Percentiles rank a stretch among this genome's conserved stretches.
These are phyloP conservation scores for Troides aeacus DNA, from an alignment of 2,888 invertebrate genomes.

Conservation along the genomic window DNA sequence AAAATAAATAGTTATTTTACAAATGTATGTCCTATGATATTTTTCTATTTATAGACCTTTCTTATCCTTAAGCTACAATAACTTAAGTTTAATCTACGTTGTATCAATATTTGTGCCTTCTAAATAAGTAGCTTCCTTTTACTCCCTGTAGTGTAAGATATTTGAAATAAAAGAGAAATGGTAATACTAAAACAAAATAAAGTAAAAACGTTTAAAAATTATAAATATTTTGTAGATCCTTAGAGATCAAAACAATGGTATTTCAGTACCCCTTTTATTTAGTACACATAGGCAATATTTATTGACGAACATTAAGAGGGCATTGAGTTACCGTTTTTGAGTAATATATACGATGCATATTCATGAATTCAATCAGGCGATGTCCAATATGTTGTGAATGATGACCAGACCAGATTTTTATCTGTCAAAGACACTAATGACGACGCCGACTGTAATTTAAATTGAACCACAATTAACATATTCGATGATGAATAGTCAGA, in stretches of 20 bases:
- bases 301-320: background rate
- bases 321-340: background rate
- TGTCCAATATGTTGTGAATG: conserved; percentile 5
- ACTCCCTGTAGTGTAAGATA: too few relatives aligned
- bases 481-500: background rate
- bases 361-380: conserved; percentile 7
- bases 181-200: too few relatives aligned
- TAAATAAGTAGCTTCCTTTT: too few relatives aligned
- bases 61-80: too few relatives aligned
- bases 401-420: conserved; percentile 12
- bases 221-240: background rate
- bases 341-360: conserved; percentile 19
- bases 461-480: background rate
- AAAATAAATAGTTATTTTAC: background rate
- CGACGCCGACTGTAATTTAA: background rate
- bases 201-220: background rate
- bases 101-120: too few relatives aligned
- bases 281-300: background rate
- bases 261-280: background rate
- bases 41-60: too few relatives aligned
- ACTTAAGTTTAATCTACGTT: too few relatives aligned
- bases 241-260: background rate
- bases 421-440: conserved; percentile 1
- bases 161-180: too few relatives aligned
- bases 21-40: background rate